A percentile compares a stretch with the other conserved stretches of the same genome.
These are phyloP conservation scores for Edolisoma coerulescens DNA, from an alignment of 2,113 vertebrate species.

Conservation along the genomic window DNA sequence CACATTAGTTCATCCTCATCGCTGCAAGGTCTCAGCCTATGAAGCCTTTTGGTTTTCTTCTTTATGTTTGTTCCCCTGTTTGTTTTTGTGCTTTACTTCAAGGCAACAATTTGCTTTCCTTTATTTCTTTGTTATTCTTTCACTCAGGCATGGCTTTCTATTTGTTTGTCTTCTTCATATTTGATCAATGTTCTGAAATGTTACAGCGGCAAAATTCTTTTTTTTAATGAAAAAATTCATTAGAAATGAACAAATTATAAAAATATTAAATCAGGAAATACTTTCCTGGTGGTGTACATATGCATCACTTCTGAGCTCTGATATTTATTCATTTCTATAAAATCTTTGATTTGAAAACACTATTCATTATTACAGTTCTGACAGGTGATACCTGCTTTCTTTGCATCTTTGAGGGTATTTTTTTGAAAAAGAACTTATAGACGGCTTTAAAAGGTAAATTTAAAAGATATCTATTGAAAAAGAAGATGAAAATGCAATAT, in stretches of 20 bases:
- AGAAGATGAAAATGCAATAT: background rate
- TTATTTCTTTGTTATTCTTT: background rate
- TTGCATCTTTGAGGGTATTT: background rate
- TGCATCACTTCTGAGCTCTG: background rate
- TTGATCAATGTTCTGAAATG: background rate
- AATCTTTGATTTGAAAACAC: background rate
- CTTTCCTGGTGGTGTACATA: background rate
- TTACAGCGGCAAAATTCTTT: background rate
- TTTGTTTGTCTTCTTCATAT: background rate
- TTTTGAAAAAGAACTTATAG: background rate
- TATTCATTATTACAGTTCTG: background rate
- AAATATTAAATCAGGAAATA: background rate
- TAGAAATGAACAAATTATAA: background rate
- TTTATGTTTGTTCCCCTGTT: background rate
- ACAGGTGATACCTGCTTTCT: background rate
- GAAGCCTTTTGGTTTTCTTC: background rate
- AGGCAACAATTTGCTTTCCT: fast-evolving
- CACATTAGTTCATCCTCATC: background rate
- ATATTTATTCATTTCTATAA: background rate
- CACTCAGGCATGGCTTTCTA: background rate
- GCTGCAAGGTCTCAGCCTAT: background rate
- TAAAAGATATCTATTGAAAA: background rate
- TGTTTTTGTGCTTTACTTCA: background rate
- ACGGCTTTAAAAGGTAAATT: background rate
- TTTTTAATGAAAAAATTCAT: background rate